Base-by-base conservation (phyloP, 2,888 invertebrate species). In the Mesorhabditis belari region DNA sequence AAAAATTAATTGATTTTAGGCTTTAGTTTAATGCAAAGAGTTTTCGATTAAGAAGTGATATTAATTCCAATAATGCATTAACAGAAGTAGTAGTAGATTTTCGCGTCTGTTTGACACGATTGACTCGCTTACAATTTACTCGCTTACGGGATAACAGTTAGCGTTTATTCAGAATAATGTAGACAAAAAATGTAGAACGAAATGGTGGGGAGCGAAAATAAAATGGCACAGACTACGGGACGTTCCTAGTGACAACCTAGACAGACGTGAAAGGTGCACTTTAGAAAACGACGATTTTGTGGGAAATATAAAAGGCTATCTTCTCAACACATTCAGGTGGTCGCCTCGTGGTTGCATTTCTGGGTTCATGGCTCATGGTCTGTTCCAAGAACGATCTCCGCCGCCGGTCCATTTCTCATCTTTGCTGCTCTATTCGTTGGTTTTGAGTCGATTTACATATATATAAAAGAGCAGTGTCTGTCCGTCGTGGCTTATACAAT, bases 371-470 rank as follows among this genome's bases (percentile, higher is more conserved):
- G 73, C 52, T 70, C 70, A 23, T 75, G 78, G 77, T 75, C 79
- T 2, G 79, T 79, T 19, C 79, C 79, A 2, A 66, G 79, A 52
- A 73, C 75, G 4, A 55, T 74, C 55, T 76, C 76, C n/a, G 76
- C 79, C 12, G 69, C 75, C 23, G 58, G 71, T 21, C 79, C 79
- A 19, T 77, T 79, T 69, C 62, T 77, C 61, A 71, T 80, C 53
- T 72, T 79, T 55, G 70, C 74, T 91, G 89, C 86, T 4, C 64
- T 79, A 49, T 70, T 76, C 53, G 70, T 73, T 23, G 57, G 68
- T 60, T 19, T 53, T 21, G 6, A 49, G 9, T n/a, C 6, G 5
- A 6, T 19, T 57, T 17, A n/a, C 19, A 23, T 19, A 5, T 25
- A 27, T 27, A 50, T n/a, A n/a, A n/a, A n/a, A n/a, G n/a, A n/a